These are phyloP conservation scores for Caenorhabditis sulstoni DNA, from an alignment of 2,888 invertebrate genomes.

Conservation along the genomic window DNA sequence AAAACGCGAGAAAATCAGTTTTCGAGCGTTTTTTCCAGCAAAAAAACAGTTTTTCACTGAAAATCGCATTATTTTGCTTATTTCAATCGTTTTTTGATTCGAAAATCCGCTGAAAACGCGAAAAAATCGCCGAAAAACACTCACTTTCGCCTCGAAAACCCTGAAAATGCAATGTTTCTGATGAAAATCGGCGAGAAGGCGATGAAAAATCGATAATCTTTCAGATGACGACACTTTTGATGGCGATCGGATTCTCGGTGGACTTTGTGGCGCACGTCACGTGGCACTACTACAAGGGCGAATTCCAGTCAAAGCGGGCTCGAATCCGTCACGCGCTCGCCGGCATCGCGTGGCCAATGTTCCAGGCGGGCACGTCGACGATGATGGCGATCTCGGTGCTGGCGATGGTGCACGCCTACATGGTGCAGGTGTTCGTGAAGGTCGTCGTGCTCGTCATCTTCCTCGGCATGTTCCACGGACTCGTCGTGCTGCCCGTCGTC, in stretches of 20 bases:
- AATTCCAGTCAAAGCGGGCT: slow-evolving; percentile 71
- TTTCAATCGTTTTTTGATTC: no score
- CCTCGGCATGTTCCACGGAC: slow-evolving; percentile 78
- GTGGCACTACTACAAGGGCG: slow-evolving; percentile 80
- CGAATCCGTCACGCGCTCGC: slow-evolving; percentile 78
- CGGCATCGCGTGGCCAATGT: slow-evolving; percentile 80
- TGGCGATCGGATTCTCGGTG: slow-evolving; percentile 80
- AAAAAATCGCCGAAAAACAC: background rate
- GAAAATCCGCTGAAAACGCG: background rate
- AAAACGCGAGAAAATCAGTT: no score
- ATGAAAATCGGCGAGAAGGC: no score
- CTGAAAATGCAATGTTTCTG: no score
- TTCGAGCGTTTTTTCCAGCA: no score
- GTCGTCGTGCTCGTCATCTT: slow-evolving; percentile 78
- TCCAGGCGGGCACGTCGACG: slow-evolving; percentile 79
- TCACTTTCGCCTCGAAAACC: no score
- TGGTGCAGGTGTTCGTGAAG: slow-evolving; percentile 78
- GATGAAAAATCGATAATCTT: background rate
- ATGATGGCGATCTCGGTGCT: slow-evolving; percentile 74
- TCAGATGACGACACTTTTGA: slow-evolving; percentile 72
- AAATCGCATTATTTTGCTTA: no score
- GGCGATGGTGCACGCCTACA: slow-evolving; percentile 77
- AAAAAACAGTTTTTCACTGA: no score
- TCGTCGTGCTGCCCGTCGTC: slow-evolving; percentile 78
- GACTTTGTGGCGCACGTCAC: slow-evolving; percentile 80